A percentile compares a stretch with the other conserved stretches of the same genome.
Conservation (phyloP, 2,113 vertebrate species). For the Strigops habroptila region DNA sequence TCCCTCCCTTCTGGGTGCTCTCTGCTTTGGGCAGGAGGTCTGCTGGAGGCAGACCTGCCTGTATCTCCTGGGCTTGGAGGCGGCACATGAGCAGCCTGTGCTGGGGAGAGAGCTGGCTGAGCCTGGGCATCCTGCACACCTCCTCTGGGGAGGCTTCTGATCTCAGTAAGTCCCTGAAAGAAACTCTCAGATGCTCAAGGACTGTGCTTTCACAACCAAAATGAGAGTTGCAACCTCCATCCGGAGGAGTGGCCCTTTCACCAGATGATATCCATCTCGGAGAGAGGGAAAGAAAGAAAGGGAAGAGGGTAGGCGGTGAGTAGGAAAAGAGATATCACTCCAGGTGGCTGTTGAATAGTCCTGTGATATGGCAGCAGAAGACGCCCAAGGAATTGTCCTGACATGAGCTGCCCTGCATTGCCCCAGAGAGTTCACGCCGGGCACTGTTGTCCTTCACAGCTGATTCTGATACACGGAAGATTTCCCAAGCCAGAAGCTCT, state of each 20-base stretch:
- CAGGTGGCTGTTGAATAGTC: not conserved
- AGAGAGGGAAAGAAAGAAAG: slow-evolving; percentile 1
- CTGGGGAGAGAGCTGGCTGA: not conserved
- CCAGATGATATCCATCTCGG: slow-evolving; percentile 14
- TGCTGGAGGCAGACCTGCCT: not conserved
- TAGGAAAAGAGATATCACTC: slow-evolving; percentile 13
- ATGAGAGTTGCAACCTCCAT: slow-evolving; percentile 25
- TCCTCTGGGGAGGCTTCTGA: not conserved
- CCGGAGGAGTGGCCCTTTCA: slow-evolving; percentile 42
- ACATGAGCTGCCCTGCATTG: slow-evolving; percentile 29
- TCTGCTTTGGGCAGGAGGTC: not conserved
- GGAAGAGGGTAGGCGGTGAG: slow-evolving; percentile 31
- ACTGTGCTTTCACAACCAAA: slow-evolving; percentile 24
- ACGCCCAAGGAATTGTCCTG: not conserved
- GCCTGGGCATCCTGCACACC: not conserved
- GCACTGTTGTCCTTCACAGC: not conserved
- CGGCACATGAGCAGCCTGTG: not conserved
- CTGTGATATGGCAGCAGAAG: not conserved
- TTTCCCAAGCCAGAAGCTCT: slow-evolving; percentile 13
- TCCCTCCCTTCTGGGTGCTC: not conserved
- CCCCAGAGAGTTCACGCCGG: not conserved
- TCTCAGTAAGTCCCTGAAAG: not conserved
- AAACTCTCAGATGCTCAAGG: slow-evolving; percentile 1
- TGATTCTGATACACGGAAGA: not conserved
- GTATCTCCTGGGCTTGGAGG: not conserved